Evolutionary conservation across 2,888 invertebrate genomes (phyloP).

Genomic region (Acronicta aceris): DNA sequence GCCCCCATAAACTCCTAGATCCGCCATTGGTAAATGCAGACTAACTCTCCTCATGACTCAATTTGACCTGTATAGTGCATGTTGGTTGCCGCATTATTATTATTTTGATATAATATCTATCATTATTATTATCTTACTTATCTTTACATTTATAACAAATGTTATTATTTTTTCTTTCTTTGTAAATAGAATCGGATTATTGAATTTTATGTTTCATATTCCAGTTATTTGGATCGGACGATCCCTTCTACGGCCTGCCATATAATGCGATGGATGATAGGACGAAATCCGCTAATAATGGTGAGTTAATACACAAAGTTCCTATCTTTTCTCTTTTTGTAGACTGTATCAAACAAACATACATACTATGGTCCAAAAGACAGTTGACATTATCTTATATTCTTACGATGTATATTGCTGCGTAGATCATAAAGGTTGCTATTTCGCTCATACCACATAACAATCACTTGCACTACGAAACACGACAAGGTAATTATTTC

Average conservation of each 20-base stretch:
- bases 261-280: conserved; percentile 79
- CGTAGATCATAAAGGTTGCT: conserved; percentile 36
- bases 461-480: conserved; percentile 33
- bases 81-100: conserved; percentile 9
- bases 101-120: conserved; percentile 34
- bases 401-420: conserved; percentile 13
- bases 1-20: neutral
- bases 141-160: too few relatives aligned
- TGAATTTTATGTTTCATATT: conserved; percentile 54
- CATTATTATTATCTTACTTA: conserved; percentile 48
- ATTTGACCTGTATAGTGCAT: conserved; percentile 6
- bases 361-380: conserved; percentile 13
- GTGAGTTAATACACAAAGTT: conserved; percentile 66
- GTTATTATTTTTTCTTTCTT: conserved; percentile 26
- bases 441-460: conserved; percentile 32
- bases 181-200: conserved; percentile 6
- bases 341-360: conserved; percentile 12
- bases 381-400: conserved; percentile 15
- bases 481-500: conserved; percentile 24
- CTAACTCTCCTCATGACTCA: conserved; percentile 14
- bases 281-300: conserved; percentile 74
- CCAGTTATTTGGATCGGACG: conserved; percentile 85
- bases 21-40: conserved; percentile 4
- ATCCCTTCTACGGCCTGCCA: conserved; percentile 86
- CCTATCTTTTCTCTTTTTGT: conserved; percentile 2